A percentile compares a stretch with the other conserved stretches of the same genome.
These are phyloP conservation scores for Actenoides lindsayi DNA, from an alignment of 2,113 vertebrate genomes.

Conservation along the genomic window DNA sequence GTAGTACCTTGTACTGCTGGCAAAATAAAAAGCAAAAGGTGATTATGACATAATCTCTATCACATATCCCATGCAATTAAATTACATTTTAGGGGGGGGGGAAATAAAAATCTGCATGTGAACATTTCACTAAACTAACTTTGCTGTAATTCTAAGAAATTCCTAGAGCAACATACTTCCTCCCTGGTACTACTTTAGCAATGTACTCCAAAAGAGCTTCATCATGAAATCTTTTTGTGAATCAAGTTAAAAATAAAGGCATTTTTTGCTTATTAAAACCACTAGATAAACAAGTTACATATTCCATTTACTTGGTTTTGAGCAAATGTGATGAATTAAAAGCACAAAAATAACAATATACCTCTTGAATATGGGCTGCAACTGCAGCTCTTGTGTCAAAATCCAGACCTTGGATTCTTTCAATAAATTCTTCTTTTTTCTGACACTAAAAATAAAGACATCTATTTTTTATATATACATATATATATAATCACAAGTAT, in stretches of 20 bases:
- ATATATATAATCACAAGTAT: not conserved
- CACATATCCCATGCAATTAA: not conserved
- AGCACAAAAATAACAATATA: slow-evolving; percentile 50
- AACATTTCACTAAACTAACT: not conserved
- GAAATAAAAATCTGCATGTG: not conserved
- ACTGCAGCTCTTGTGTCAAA: slow-evolving; percentile 97
- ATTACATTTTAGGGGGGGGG: not conserved
- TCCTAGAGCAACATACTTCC: not conserved
- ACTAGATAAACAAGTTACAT: not conserved
- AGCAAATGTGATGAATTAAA: not conserved
- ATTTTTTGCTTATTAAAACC: not conserved
- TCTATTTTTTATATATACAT: not conserved
- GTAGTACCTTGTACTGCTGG: not conserved
- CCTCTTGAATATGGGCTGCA: slow-evolving; percentile 98
- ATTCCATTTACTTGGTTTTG: not conserved
- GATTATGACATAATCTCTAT: not conserved
- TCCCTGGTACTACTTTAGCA: not conserved
- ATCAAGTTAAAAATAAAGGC: not conserved
- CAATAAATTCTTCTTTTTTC: slow-evolving; percentile 98
- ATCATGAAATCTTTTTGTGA: not conserved
- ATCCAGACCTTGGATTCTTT: slow-evolving; percentile 94
- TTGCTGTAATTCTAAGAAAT: not conserved
- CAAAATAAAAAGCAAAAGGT: not conserved
- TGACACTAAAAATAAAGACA: slow-evolving; percentile 86
- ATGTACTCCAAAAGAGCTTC: not conserved